phyloP scores from a whole-genome alignment of 2,888 invertebrate genomes.

The Tricholauxania praeusta region DNA sequence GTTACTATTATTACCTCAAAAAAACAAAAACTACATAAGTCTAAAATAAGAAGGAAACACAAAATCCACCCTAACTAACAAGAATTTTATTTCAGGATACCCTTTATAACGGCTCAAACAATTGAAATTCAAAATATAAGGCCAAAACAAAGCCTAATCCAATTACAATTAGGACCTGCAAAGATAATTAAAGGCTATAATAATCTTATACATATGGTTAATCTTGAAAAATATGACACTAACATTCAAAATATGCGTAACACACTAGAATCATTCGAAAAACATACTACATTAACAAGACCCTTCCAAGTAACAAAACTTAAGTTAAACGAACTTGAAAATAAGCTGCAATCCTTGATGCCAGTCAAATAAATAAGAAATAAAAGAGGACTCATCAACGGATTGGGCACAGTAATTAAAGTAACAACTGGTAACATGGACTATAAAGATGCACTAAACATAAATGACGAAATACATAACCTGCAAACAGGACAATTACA shows the following conservation, averaged over 20 bases:
- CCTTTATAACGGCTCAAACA: not conserved
- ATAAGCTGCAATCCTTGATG: constrained; percentile 28
- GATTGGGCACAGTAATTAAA: constrained; percentile 39
- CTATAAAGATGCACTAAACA: constrained; percentile 28
- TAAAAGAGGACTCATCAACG: constrained; percentile 41
- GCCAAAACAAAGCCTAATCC: not conserved
- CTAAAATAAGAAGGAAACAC: constrained; percentile 32
- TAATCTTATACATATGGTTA: not conserved
- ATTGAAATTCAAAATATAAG: constrained; percentile 8
- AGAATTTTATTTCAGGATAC: not conserved
- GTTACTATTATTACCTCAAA: constrained; percentile 35
- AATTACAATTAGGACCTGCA: not conserved
- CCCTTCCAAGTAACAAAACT: constrained; percentile 29
- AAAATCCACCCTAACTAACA: not conserved
- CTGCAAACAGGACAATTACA: no score
- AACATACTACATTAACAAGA: not conserved
- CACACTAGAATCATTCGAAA: no score
- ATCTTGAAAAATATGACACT: not conserved
- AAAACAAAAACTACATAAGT: constrained; percentile 43
- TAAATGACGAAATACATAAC: constrained; percentile 7
- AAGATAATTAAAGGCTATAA: not conserved
- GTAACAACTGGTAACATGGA: constrained; percentile 45
- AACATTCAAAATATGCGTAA: not conserved
- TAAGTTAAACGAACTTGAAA: constrained; percentile 35
- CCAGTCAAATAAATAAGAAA: constrained; percentile 26